phyloP scores from a whole-genome alignment of 2,888 invertebrate species.

The Phorcus lineatus region DNA sequence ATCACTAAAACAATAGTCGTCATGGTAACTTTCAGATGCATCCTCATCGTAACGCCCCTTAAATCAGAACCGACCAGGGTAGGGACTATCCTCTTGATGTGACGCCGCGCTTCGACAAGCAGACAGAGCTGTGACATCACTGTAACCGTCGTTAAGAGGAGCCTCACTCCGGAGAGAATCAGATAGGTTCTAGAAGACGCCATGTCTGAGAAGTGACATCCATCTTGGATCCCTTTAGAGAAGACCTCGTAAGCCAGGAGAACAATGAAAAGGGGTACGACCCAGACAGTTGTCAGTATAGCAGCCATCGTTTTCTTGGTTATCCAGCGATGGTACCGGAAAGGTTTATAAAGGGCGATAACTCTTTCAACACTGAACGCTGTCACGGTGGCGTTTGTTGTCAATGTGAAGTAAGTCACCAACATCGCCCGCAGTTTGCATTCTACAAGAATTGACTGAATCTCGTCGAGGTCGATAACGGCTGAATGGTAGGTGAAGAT shows the following conservation, averaged over 20 bases:
- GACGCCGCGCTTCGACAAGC: slow-evolving; percentile 3
- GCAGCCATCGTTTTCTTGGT: neutral
- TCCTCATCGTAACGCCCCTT: neutral
- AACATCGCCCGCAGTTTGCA: slow-evolving; percentile 21
- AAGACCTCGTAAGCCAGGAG: slow-evolving; percentile 5
- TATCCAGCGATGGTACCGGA: slow-evolving; percentile 5
- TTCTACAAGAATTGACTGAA: neutral
- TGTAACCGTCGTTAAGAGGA: neutral
- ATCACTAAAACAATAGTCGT: slow-evolving; percentile 27
- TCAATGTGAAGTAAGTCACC: slow-evolving; percentile 24
- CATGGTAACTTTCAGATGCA: slow-evolving; percentile 31
- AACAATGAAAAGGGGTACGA: neutral
- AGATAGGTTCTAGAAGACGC: slow-evolving; percentile 3
- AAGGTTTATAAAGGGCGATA: slow-evolving; percentile 27
- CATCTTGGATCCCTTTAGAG: neutral
- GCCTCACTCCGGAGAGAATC: slow-evolving; percentile 4
- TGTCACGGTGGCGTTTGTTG: slow-evolving; percentile 21
- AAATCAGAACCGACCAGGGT: neutral
- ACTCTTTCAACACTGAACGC: slow-evolving; percentile 27
- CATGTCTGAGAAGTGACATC: slow-evolving; percentile 23
- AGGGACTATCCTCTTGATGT: slow-evolving; percentile 30
- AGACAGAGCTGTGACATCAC: slow-evolving; percentile 28
- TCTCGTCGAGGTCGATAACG: neutral
- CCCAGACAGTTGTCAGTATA: neutral
- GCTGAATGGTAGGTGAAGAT: neutral